phyloP scores from a whole-genome alignment of 2,113 vertebrate species.

The Lamprotornis superbus region DNA sequence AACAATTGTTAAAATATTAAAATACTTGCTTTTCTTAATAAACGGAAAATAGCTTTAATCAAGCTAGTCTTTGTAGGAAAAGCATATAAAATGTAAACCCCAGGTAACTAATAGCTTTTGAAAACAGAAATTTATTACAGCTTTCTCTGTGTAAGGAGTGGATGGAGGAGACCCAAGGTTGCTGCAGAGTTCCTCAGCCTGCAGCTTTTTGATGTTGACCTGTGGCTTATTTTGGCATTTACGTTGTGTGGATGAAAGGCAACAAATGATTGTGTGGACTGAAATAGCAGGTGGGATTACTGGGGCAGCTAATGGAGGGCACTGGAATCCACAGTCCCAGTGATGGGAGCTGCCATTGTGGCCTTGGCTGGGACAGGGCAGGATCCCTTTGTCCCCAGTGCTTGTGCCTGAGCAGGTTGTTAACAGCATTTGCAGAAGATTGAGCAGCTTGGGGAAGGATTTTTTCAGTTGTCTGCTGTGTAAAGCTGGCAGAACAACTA shows the following conservation, averaged over 20 bases:
- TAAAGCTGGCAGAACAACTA: not conserved
- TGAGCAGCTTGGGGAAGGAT: not conserved
- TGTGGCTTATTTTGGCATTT: not conserved
- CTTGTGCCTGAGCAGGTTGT: not conserved
- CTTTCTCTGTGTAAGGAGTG: not conserved
- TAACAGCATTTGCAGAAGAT: not conserved
- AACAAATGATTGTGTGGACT: not conserved
- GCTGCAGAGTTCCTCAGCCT: not conserved
- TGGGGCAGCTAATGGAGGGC: not conserved
- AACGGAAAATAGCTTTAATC: not conserved
- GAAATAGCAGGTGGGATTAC: conserved; percentile 32
- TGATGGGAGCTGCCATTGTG: not conserved
- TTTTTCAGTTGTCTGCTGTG: not conserved
- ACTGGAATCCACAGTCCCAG: not conserved
- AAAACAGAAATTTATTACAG: not conserved
- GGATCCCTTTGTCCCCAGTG: not conserved
- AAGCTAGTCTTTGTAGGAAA: not conserved
- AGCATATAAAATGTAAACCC: not conserved
- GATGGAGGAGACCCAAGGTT: not conserved
- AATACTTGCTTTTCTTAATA: not conserved
- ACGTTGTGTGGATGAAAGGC: not conserved
- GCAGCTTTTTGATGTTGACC: not conserved
- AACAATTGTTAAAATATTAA: not conserved
- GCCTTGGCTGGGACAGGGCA: not conserved
- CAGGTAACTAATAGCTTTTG: not conserved